Conservation (phyloP, 2,113 vertebrate genomes). For the Sinocyclocheilus grahami region DNA sequence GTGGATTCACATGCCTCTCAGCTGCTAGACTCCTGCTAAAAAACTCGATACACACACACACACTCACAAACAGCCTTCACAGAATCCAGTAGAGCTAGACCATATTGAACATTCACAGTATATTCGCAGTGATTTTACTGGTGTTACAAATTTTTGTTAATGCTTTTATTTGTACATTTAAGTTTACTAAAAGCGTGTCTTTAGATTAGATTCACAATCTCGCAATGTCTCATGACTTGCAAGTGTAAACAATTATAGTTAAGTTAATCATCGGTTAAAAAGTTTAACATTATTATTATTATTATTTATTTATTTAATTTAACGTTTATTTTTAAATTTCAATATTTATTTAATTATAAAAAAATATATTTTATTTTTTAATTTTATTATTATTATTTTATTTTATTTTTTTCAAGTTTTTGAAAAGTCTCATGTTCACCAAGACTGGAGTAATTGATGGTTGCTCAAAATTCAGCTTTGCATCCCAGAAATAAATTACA, state of each 20-base stretch:
- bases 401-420: too few relatives aligned
- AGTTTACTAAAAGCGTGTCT: background rate
- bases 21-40: background rate
- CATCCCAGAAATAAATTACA: too few relatives aligned
- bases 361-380: too few relatives aligned
- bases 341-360: too few relatives aligned
- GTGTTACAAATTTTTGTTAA: too few relatives aligned
- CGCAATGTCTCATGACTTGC: background rate
- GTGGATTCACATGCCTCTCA: conserved; percentile 4
- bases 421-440: background rate
- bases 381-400: too few relatives aligned
- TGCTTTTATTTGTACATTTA: background rate
- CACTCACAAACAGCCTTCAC: background rate
- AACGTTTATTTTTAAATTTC: too few relatives aligned
- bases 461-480: background rate
- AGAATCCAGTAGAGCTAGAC: background rate
- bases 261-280: background rate
- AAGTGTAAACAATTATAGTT: background rate
- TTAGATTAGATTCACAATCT: background rate
- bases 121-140: background rate
- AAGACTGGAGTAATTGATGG: background rate
- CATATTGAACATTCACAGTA: background rate
- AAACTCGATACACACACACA: conserved; percentile 7
- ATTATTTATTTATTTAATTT: too few relatives aligned
- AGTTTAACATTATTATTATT: background rate